Evolutionary conservation across 1,140 invertebrate genomes (phyloP), one percentile per base, ranked within the genome.

Genomic region (Magallana gigas): DNA sequence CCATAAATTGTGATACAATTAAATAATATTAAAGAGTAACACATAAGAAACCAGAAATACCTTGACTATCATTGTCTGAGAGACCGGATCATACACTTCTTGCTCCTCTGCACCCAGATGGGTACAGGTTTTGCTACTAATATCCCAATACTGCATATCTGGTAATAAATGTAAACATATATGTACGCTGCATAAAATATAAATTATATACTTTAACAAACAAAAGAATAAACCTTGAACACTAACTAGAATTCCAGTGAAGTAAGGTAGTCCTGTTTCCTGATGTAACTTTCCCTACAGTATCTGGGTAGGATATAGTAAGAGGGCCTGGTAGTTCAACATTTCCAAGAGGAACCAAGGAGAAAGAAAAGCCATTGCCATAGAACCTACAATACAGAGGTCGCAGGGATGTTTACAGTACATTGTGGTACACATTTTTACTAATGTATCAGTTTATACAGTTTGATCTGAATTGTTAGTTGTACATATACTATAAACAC

Each of bases 191-290:
- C 36, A 4, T 48, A 48, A 48, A 48, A 48, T 36, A 48, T 4
- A 4, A 48, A 48, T 48, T 48, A 48, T 48, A 1, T 48, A 48
- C 36, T 1, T 3, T 48, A 48, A 48, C 36, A 4, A 14, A 64
- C 62, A 64, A 14, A 16, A 64, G 14, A 29, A 29, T 29, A 80
- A 80, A 12, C 11, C n/a, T 12, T 62, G 23, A 57, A 64, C 1
- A 71, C 87, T 83, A 64, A 90, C 89, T 87, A 82, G 90, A 86
- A 48, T 91, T 88, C 90, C 90, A 91, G 62, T 91, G 90, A 36
- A 91, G 56, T 14, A 91, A 62, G 18, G 36, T 87, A 16, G 82
- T 81, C 57, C 83, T 86, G 29, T 84, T 87, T 1, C 83, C 86
- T 8, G 71, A 18, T 1, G 59, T 84, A 9, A 81, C 83, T 80